phyloP scores from a whole-genome alignment of 2,888 invertebrate species.

The Cheilosia soror region DNA sequence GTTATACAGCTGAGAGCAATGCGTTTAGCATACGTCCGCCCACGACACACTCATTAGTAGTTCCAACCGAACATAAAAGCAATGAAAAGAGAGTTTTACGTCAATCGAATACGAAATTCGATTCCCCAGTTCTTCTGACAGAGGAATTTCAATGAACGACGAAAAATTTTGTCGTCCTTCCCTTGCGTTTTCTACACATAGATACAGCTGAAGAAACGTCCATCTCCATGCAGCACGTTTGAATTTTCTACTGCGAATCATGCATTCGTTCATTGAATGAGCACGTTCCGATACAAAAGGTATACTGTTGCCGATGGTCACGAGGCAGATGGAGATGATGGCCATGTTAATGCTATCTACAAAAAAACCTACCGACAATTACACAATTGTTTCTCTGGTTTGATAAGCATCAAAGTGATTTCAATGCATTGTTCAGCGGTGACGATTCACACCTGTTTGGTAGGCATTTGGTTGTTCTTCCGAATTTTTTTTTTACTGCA shows the following conservation, averaged over 20 bases:
- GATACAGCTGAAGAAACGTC: slow-evolving; percentile 16
- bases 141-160: slow-evolving; percentile 62
- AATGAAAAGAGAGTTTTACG: slow-evolving; percentile 58
- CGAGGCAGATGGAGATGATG: slow-evolving; percentile 53
- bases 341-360: slow-evolving; percentile 43
- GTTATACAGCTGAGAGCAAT: slow-evolving; percentile 21
- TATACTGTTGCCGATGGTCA: slow-evolving; percentile 54
- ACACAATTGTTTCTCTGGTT: slow-evolving; percentile 48
- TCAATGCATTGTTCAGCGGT: slow-evolving; percentile 47
- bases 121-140: slow-evolving; percentile 41
- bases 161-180: slow-evolving; percentile 30
- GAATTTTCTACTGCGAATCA: slow-evolving; percentile 43
- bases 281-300: slow-evolving; percentile 65
- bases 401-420: slow-evolving; percentile 58
- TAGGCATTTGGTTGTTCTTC: background rate
- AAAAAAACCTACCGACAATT: slow-evolving; percentile 59
- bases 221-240: slow-evolving; percentile 23
- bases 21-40: slow-evolving; percentile 50
- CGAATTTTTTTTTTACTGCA: no score
- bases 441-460: slow-evolving; percentile 63
- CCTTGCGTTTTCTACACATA: background rate
- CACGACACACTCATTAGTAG: slow-evolving; percentile 61
- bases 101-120: slow-evolving; percentile 68
- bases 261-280: slow-evolving; percentile 46
- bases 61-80: slow-evolving; percentile 39